Conservation (phyloP, 2,888 invertebrate species). For the Athetis lepigone region DNA sequence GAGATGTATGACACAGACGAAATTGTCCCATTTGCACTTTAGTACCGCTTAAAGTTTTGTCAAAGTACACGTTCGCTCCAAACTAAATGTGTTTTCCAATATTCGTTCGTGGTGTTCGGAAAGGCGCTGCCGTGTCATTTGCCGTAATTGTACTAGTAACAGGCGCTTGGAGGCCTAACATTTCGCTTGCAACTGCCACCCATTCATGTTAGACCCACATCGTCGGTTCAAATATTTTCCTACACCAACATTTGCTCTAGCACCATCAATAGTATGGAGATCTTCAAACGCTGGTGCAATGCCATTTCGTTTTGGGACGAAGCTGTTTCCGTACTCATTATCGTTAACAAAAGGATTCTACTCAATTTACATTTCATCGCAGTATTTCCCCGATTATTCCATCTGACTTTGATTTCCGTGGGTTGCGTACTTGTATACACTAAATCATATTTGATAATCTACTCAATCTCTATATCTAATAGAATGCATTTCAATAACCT, state of each 20-base stretch:
- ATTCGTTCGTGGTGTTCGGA: slow-evolving; percentile 65
- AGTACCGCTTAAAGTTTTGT: slow-evolving; percentile 66
- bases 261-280: slow-evolving; percentile 50
- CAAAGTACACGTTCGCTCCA: slow-evolving; percentile 59
- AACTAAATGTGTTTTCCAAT: slow-evolving; percentile 66
- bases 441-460: slow-evolving; percentile 42
- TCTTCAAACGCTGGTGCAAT: slow-evolving; percentile 57
- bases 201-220: slow-evolving; percentile 70
- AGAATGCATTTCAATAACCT: slow-evolving; percentile 22
- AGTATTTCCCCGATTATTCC: slow-evolving; percentile 67
- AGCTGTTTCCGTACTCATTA: slow-evolving; percentile 78
- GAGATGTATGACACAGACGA: slow-evolving; percentile 64
- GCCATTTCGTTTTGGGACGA: slow-evolving; percentile 73
- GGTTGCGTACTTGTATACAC: slow-evolving; percentile 31
- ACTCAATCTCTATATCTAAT: neutral
- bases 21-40: slow-evolving; percentile 67
- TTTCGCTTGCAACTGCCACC: slow-evolving; percentile 70
- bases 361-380: slow-evolving; percentile 80
- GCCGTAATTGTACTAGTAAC: slow-evolving; percentile 78
- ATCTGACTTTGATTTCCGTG: slow-evolving; percentile 58
- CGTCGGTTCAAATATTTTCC: slow-evolving; percentile 62
- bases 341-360: slow-evolving; percentile 81
- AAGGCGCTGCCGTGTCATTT: slow-evolving; percentile 75
- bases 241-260: slow-evolving; percentile 55
- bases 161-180: slow-evolving; percentile 74